These are phyloP conservation scores for Malthinus flaveolus DNA, from an alignment of 2,888 invertebrate species.

Conservation along the genomic window DNA sequence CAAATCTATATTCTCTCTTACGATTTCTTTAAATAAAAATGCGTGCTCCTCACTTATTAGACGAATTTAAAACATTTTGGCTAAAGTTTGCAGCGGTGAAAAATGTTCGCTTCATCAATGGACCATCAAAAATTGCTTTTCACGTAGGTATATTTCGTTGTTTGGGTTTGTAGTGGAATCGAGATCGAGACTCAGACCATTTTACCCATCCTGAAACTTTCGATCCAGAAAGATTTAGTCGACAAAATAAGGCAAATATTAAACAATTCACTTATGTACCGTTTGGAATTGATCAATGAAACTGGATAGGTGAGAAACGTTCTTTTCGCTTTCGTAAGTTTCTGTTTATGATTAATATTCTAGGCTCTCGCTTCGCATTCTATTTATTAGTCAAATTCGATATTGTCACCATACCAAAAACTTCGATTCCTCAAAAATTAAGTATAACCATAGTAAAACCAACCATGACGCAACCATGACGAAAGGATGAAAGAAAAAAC, in stretches of 20 bases:
- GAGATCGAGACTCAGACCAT: constrained; percentile 39
- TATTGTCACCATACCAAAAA: constrained; percentile 37
- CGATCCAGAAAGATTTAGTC: constrained; percentile 51
- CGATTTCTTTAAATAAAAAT: not conserved
- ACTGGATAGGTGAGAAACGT: constrained; percentile 48
- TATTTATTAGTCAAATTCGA: constrained; percentile 39
- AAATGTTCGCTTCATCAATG: not conserved
- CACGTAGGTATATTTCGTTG: constrained; percentile 39
- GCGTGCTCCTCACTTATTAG: not conserved
- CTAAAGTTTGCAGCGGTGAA: not conserved
- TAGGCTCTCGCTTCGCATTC: constrained; percentile 36
- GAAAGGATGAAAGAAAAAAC: too few species aligned
- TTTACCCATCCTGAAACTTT: constrained; percentile 44
- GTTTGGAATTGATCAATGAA: constrained; percentile 60
- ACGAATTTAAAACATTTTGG: constrained; percentile 1
- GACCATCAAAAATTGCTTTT: not conserved
- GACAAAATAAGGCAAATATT: constrained; percentile 59
- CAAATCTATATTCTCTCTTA: not conserved
- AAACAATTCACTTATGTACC: constrained; percentile 49
- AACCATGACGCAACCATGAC: too few species aligned
- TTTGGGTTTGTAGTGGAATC: constrained; percentile 56
- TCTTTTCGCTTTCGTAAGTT: not conserved
- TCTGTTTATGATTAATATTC: not conserved
- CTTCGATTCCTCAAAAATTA: constrained; percentile 39
- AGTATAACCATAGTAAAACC: constrained; percentile 32